Conservation (phyloP, 2,113 vertebrate species). For the Tauraco erythrolophus region DNA sequence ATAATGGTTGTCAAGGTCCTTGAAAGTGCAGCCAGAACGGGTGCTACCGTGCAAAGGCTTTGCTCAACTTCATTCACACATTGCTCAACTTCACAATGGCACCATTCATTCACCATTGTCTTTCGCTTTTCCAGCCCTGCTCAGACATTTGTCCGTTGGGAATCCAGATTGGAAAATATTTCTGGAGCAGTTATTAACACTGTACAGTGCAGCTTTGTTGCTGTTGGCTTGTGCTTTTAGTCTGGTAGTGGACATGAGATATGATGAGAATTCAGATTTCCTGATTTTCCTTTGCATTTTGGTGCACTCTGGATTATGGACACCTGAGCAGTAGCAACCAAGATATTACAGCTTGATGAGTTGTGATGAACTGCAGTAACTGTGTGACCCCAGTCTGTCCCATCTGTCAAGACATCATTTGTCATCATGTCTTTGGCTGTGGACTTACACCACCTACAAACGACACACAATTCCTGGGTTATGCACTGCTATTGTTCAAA, state of each 20-base stretch:
- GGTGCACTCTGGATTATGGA: not conserved
- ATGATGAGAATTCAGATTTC: not conserved
- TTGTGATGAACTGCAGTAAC: not conserved
- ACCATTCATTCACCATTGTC: not conserved
- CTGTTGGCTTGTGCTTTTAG: not conserved
- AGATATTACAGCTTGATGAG: not conserved
- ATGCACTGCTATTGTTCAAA: not conserved
- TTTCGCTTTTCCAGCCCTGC: not conserved
- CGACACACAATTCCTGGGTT: not conserved
- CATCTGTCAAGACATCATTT: not conserved
- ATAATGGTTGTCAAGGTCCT: not conserved
- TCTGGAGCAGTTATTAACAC: not conserved
- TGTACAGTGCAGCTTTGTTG: not conserved
- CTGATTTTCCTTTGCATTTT: not conserved
- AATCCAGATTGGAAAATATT: not conserved
- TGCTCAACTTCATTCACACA: not conserved
- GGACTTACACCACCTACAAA: not conserved
- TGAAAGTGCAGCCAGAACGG: not conserved
- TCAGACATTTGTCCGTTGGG: not conserved
- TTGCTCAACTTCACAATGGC: not conserved
- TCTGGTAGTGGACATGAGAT: fast-evolving
- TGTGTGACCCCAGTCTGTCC: not conserved
- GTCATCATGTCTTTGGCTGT: not conserved
- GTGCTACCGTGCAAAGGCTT: not conserved
- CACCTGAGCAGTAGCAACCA: not conserved